phyloP scores from a whole-genome alignment of 2,888 invertebrate species.

The Nysson spinosus region DNA sequence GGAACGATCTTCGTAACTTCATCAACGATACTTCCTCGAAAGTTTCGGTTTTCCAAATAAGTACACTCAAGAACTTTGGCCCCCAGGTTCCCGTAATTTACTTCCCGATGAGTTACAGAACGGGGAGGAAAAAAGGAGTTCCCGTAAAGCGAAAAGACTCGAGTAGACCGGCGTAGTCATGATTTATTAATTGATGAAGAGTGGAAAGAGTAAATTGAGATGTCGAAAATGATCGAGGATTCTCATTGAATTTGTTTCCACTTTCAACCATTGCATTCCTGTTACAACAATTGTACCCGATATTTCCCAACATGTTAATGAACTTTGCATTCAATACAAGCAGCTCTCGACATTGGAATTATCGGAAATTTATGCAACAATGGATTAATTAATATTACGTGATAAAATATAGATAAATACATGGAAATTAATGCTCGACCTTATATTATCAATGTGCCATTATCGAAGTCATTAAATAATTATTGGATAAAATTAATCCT shows the following conservation, averaged over 20 bases:
- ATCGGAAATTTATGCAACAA: too few species aligned
- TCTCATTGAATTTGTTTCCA: background rate
- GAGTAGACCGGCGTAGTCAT: background rate
- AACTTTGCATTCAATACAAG: too few species aligned
- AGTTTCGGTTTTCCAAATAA: background rate
- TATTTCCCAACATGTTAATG: too few species aligned
- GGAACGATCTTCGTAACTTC: background rate
- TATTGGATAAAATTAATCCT: too few species aligned
- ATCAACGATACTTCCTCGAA: background rate
- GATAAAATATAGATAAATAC: too few species aligned
- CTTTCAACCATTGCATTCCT: background rate
- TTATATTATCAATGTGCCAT: too few species aligned
- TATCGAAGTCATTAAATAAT: too few species aligned
- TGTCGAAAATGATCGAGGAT: background rate
- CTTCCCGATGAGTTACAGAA: background rate
- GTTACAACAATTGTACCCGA: too few species aligned
- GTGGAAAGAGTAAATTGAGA: background rate
- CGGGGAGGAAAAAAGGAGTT: background rate
- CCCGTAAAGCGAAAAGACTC: background rate
- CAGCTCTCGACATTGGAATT: too few species aligned
- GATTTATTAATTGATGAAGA: background rate
- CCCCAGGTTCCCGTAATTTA: conserved; percentile 5
- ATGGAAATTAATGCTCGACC: too few species aligned
- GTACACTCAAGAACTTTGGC: conserved; percentile 5
- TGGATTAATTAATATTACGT: too few species aligned